phyloP scores from a whole-genome alignment of 1,140 invertebrate genomes.

The Drosophila trapezifrons region DNA sequence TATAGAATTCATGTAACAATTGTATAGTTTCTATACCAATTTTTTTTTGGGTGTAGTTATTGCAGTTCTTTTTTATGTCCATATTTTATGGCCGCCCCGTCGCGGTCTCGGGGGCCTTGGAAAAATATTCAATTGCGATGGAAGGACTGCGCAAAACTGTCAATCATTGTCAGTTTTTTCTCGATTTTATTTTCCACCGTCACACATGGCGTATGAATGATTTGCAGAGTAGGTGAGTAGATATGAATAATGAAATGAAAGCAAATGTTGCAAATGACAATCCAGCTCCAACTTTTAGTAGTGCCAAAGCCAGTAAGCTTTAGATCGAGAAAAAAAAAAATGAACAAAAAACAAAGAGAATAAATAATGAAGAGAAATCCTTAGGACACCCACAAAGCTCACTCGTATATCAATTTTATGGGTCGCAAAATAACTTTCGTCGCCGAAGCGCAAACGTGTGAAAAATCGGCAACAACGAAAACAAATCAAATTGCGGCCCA shows the following conservation, averaged over 20 bases:
- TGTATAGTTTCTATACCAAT: too few relatives aligned
- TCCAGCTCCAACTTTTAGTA: background rate
- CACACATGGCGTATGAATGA: constrained; percentile 36
- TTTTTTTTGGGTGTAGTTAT: too few relatives aligned
- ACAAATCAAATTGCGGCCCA: constrained; percentile 25
- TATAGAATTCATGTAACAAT: too few relatives aligned
- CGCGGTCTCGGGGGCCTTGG: background rate
- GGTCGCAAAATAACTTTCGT: constrained; percentile 12
- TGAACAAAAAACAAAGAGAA: background rate
- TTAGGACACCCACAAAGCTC: background rate
- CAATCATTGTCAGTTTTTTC: constrained; percentile 43
- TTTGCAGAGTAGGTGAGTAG: constrained; percentile 21
- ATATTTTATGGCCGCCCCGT: constrained; percentile 32
- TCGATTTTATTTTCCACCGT: constrained; percentile 17
- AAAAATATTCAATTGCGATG: constrained; percentile 50
- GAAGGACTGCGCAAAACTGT: constrained; percentile 39
- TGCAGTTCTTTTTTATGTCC: constrained; percentile 31
- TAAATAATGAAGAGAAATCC: constrained; percentile 27
- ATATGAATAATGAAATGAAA: constrained; percentile 38
- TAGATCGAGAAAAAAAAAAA: background rate
- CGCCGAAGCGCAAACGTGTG: constrained; percentile 23
- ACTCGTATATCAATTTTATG: constrained; percentile 36
- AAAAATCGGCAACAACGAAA: constrained; percentile 28
- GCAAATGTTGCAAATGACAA: constrained; percentile 27
- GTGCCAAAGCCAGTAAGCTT: background rate